Evolutionary conservation across 2,797 vertebrate genomes (phyloP), one percentile per base, ranked within the genome.

Genomic region (Poecilia gillii): DNA sequence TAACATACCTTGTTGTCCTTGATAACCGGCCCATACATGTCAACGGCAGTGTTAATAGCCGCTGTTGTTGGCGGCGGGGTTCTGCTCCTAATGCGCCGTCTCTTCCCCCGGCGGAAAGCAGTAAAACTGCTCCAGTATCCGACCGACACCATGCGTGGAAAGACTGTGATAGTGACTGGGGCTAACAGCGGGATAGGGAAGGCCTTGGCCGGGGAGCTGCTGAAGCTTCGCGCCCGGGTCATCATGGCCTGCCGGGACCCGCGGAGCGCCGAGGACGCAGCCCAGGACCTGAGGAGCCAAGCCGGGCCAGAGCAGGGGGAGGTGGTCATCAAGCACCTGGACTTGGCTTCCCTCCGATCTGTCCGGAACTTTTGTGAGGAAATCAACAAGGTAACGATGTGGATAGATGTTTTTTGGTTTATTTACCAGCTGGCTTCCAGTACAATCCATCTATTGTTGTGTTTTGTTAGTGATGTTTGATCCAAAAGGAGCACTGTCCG

Each of bases 131-230:
- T 94, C 70, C 84, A 18, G 13, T 94, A 87, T 55, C 87, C 93
- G 0, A 64, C 79, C 6, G 90, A 81, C 68, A 70, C 85, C 2
- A 96, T 96, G 98, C 95, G 91, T 25, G 97, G 97, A 11, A 98
- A 98, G 88, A 99, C 97, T 0, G 97, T 98, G n/a, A 96, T 99
- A 72, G 96, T 99, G 84, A 99, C 98, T 0, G 97, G 97, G 13
- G 97, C 97, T 2, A 98, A 98, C 96, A 92, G 97, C 92, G 97
- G 98, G 28, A 96, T 99, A 64, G 97, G 97, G 72, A 96, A 96
- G 88, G 97, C 97, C 70, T 93, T 97, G 2, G 95, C 97, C 20
- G 93, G 94, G n/a, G 97, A 96, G 94, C 95, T 98, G 86, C 90
- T 98, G 83, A 96, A 96, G 81, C 90, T 96, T 18, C 95, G 86